These are phyloP conservation scores for Crossocerus cetratus DNA, from an alignment of 2,888 invertebrate genomes.

Conservation along the genomic window DNA sequence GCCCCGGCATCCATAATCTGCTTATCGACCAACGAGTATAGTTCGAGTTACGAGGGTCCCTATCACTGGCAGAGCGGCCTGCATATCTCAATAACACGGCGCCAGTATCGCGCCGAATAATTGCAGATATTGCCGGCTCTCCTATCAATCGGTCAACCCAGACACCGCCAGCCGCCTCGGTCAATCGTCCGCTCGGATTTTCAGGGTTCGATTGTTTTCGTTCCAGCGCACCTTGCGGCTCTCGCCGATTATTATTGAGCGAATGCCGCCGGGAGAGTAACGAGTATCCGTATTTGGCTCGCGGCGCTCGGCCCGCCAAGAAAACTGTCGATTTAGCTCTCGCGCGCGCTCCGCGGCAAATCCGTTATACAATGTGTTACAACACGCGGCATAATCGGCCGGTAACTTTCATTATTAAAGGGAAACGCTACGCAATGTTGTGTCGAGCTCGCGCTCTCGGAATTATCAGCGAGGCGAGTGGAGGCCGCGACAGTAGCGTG, in stretches of 20 bases:
- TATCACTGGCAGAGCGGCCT: conserved; percentile 21
- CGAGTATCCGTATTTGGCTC: too few species aligned
- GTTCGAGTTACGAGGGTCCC: conserved; percentile 27
- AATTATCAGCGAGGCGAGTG: background rate
- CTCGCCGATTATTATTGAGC: too few species aligned
- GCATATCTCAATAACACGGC: conserved; percentile 27
- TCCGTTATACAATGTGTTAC: background rate
- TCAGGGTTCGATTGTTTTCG: background rate
- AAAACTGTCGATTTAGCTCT: too few species aligned
- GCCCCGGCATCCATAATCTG: conserved; percentile 30
- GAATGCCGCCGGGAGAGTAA: too few species aligned
- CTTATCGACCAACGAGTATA: conserved; percentile 32
- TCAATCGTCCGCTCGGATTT: conserved; percentile 22
- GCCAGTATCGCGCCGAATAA: conserved; percentile 29
- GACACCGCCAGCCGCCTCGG: conserved; percentile 7
- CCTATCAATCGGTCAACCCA: conserved; percentile 15
- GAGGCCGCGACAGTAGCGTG: background rate
- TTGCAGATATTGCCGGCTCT: conserved; percentile 29
- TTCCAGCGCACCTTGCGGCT: too few species aligned
- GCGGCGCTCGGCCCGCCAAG: too few species aligned
- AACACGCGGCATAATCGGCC: background rate
- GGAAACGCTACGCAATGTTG: background rate
- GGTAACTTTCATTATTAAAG: background rate
- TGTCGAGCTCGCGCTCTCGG: background rate
- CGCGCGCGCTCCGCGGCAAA: background rate